Base-by-base conservation (phyloP, 2,113 vertebrate genomes). In the Hippocampus guttulatus region DNA sequence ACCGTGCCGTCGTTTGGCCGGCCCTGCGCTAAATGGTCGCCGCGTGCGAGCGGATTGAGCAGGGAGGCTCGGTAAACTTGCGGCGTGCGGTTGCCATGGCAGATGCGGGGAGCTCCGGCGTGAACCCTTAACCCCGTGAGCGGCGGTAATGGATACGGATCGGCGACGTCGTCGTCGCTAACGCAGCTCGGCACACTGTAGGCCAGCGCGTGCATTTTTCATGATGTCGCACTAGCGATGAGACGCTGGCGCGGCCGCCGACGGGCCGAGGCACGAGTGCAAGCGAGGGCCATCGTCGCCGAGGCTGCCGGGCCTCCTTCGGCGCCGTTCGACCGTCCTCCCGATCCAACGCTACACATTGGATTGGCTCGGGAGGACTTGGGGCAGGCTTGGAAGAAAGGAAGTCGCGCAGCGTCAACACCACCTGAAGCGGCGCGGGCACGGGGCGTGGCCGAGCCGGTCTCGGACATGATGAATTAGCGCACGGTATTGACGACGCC, bases 141-240 rank as follows among this genome's bases (percentile, higher is more conserved):
- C 64, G 25, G 66, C 78, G 76, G 89, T 87, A 86, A 89, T 88
- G 85, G 88, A 89, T 87, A 84, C 87, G 79, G 82, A 85, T 86
- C 85, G 77, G 67, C 80, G 73, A 70, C 33, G 40, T 14, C 30
- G 63, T 65, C 67, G 64, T 38, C 70, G 74, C 70, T 81, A 71
- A 83, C 41, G 40, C 78, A 65, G 79, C 73, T 65, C 73, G 81
- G 76, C 79, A 82, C 84, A 79, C 81, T 84, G 81, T 84, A 84
- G 88, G 85, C 78, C 70, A 10, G 70, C 20, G 70, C 41, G 74
- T 90, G 75, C 75, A 88, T 88, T 68, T 87, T 88, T 87, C 70
- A 88, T 88, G 73, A 81, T 43, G 68, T 1, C 51, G 60, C 55
- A 52, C 71, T 70, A 12, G 51, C 80, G 60, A 47, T 65, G 74